Evolutionary conservation across 1,140 invertebrate genomes (phyloP), one percentile per base, ranked within the genome.

Genomic region (Araneus ventricosus): DNA sequence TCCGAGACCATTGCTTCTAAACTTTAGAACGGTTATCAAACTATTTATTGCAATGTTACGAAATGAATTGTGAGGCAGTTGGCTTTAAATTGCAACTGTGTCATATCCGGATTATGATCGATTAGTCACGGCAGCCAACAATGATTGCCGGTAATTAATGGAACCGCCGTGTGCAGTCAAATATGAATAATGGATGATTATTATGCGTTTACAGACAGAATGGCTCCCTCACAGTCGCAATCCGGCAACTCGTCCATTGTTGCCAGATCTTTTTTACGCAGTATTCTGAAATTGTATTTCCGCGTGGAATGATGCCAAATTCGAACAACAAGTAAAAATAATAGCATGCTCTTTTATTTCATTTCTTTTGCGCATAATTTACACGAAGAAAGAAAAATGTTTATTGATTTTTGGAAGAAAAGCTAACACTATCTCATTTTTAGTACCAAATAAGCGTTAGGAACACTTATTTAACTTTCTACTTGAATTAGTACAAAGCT

Each of bases 121-220:
- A 75, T 75, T 75, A 75, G 70, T 75, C 34, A 37, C 22, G 70
- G 10, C 17, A 75, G 30, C 30, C 70, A 75, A 22, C 70, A 34
- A 75, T 75, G 20, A 75, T 75, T 75, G 70, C 17, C 14, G 10
- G 70, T 75, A 75, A 75, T 75, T 75, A 75, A 75, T 75, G 70
- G 17, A 75, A 34, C 63, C 27, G 22, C 8, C 70, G 5, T 22
- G 0, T 22, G 34, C 70, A 75, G 34, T 75, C 8, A 75, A 34
- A 75, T 75, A 22, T 20, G 70, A 75, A 37, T 37, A 75, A 75
- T 75, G 30, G 17, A 75, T 22, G 70, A 75, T 75, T 37, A 75
- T 20, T 37, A 75, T 75, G 30, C 17, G 37, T 10, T 30, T 20
- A 37, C 17, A 37, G 70, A 75, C 3, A 37, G 30, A 34, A 27